A percentile compares a stretch with the other conserved stretches of the same genome.
phyloP scores from a whole-genome alignment of 2,797 vertebrate species.

The Serranus cabrilla region DNA sequence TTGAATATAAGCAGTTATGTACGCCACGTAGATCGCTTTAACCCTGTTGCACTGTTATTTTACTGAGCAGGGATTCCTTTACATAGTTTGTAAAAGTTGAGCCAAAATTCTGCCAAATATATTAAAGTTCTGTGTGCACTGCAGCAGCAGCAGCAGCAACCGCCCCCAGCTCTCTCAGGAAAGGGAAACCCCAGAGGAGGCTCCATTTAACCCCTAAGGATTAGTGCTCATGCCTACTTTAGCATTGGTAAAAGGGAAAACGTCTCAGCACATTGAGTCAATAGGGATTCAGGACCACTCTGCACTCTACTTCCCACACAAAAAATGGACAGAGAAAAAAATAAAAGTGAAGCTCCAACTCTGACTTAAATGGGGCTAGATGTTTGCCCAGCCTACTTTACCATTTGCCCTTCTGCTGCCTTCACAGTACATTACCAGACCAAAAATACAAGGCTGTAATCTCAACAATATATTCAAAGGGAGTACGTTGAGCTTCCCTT shows the following conservation, averaged over 20 bases:
- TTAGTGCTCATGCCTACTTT: conserved; percentile 87
- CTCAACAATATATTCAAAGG: conserved; percentile 58
- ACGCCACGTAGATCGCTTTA: conserved; percentile 11
- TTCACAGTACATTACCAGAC: conserved; percentile 69
- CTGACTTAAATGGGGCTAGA: conserved; percentile 61
- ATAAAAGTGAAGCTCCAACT: conserved; percentile 61
- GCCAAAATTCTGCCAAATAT: conserved; percentile 62
- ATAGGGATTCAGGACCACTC: conserved; percentile 74
- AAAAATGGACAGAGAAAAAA: conserved; percentile 67
- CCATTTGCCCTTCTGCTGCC: conserved; percentile 67
- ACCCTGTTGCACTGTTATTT: conserved; percentile 2
- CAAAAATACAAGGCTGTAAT: conserved; percentile 60
- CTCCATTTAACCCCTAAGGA: conserved; percentile 86
- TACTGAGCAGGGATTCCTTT: conserved; percentile 30
- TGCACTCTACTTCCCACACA: conserved; percentile 76
- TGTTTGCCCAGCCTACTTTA: conserved; percentile 67
- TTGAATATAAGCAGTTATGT: conserved; percentile 13
- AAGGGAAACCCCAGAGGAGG: conserved; percentile 74
- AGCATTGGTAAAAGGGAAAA: conserved; percentile 83
- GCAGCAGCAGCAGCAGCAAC: conserved; percentile 48
- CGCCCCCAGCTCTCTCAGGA: conserved; percentile 82
- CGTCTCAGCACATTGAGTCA: conserved; percentile 80
- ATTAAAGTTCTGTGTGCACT: conserved; percentile 60
- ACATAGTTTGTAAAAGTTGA: conserved; percentile 54
- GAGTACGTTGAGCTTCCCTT: conserved; percentile 43